Base-by-base conservation (phyloP, 2,113 vertebrate species). In the Oryzias celebensis region DNA sequence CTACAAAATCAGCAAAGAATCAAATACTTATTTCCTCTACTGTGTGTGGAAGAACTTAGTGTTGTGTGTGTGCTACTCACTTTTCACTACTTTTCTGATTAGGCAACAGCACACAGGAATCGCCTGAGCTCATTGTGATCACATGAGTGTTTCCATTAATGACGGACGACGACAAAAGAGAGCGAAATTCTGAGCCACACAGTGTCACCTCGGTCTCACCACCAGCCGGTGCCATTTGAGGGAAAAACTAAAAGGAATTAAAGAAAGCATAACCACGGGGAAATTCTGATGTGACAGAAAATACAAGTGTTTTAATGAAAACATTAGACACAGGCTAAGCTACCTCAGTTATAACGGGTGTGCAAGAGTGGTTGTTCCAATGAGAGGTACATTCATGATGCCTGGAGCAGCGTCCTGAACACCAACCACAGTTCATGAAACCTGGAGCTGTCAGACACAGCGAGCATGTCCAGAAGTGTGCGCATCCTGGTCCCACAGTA, bases 361-460 rank as follows among this genome's bases (percentile, higher is more conserved):
- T 78, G 58, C 97, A 99, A 20, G 87, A 88, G 28, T 89, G 68
- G 59, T 75, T 90, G 44, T 88, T 90, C 96, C 96, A 96, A 43
- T 17, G 57, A 7, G 74, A 55, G 0, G 57, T 0, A 55, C 97
- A 99, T 45, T 96, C 91, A 0, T 86, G 52, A 52, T 42, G 72
- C 28, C 70, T 87, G 0, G 77, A 84, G 82, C 97, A 99, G 14
- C n/a, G 7, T 8, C 85, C 77, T 1, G 87, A 52, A 31, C 96
- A 97, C 97, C 96, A 99, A 70, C 96, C 94, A 0, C 97, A 98
- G 64, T 91, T 92, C 95, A 94, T 98, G 84, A 98, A 96, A 53
- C 20, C 71, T 53, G 94, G 92, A 0, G 95, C 92, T 0, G 15
- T 79, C 68, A 98, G 85, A 82, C 97, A 99, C 18, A 42, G 62